Percentiles rank a stretch among this genome's conserved stretches.
Evolutionary conservation across 2,888 invertebrate genomes (phyloP).

Genomic region (Chromoteleia sp.): DNA sequence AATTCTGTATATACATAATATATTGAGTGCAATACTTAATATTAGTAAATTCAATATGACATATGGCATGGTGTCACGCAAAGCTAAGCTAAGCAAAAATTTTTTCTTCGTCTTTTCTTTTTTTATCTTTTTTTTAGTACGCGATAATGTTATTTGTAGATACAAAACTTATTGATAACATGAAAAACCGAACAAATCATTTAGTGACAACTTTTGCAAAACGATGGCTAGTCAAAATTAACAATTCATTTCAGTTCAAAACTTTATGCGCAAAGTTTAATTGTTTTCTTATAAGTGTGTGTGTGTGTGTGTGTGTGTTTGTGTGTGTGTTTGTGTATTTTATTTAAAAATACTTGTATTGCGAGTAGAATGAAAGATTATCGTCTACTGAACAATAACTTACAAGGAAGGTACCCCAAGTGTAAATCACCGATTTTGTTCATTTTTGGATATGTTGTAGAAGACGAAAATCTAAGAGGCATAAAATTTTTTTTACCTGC

Average conservation of each 20-base stretch:
- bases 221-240: conserved; percentile 11
- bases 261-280: conserved; percentile 4
- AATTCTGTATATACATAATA: conserved; percentile 64
- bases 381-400: conserved; percentile 17
- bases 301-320: no score
- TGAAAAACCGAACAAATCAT: conserved; percentile 9
- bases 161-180: conserved; percentile 35
- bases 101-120: conserved; percentile 11
- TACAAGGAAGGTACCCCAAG: no score
- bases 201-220: background rate
- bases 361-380: conserved; percentile 29
- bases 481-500: no score
- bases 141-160: conserved; percentile 20
- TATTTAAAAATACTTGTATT: conserved; percentile 27
- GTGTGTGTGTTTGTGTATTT: no score
- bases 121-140: conserved; percentile 25
- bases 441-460: no score
- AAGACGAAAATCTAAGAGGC: no score
- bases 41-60: conserved; percentile 54
- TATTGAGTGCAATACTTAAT: conserved; percentile 63
- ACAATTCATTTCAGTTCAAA: conserved; percentile 18
- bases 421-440: no score
- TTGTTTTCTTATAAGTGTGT: conserved; percentile 18
- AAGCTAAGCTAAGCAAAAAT: conserved; percentile 55
- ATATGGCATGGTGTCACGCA: conserved; percentile 55